Evolutionary conservation across 2,888 invertebrate genomes (phyloP), one percentile per base, ranked within the genome.

Genomic region (Spisula subtruncata): DNA sequence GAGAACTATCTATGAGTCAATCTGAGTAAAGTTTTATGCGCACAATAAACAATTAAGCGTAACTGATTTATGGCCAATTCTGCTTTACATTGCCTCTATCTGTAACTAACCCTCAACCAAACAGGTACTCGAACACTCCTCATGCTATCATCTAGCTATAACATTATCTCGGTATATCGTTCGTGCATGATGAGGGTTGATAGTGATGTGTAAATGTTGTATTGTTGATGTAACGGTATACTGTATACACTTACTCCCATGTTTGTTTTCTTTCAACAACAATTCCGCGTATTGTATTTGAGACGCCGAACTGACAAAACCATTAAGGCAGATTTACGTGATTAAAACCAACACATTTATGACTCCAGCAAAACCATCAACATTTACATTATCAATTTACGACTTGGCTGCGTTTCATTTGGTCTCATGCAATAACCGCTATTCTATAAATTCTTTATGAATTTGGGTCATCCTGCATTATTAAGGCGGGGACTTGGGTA

Each of bases 71-170:
- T 75, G 32, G 75, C 25, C 29, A 35, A 20, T 75, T n/a, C n/a
- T 29, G 25, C 71, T 29, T 41, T 41, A 2, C 41, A 41, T 75
- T 32, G 35, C 75, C 18, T 12, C 75, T 75, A 32, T 35, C 4
- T 16, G n/a, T 14, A 75, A 75, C n/a, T 75, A 75, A 75, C 75
- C 75, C 75, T 75, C 35, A 75, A 75, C 75, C 75, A 6, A 75
- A 41, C 12, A 32, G 29, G 32, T 29, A 32, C 2, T 32, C 4
- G 35, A 75, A 75, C 35, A 35, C 75, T 75, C 32, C 75, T 35
- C 29, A 35, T 32, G 75, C 32, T 75, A 75, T 35, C 75, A 75
- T 1, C 14, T 32, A 75, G 32, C 14, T 32, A 18, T 32, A 18
- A 32, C 4, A 75, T 75, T 75, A 75, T 75, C 29, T 75, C 75